phyloP scores from a whole-genome alignment of 1,140 invertebrate species.

The Drosophila ficusphila region DNA sequence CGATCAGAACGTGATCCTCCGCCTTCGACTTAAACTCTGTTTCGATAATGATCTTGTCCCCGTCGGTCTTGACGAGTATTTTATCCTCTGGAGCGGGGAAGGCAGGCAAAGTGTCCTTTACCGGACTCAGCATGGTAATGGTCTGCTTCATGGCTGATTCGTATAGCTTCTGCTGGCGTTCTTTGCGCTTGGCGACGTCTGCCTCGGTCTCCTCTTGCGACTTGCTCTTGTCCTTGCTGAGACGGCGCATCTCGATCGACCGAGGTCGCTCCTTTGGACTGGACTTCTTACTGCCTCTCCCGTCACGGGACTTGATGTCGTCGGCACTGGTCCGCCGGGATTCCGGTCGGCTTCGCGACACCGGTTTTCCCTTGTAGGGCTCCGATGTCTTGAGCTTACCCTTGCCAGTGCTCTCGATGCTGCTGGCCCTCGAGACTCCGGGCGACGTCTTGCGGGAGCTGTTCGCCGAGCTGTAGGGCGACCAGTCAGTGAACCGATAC shows the following conservation, averaged over 20 bases:
- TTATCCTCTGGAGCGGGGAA: constrained; percentile 89
- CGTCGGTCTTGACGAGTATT: constrained; percentile 87
- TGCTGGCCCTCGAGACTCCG: constrained; percentile 79
- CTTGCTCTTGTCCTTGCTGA: constrained; percentile 88
- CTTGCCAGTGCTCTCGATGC: constrained; percentile 80
- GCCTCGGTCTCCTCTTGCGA: constrained; percentile 89
- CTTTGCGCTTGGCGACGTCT: constrained; percentile 88
- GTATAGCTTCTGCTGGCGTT: constrained; percentile 89
- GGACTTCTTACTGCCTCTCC: constrained; percentile 84
- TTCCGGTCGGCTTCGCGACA: constrained; percentile 85
- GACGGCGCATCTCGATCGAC: constrained; percentile 87
- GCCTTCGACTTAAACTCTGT: constrained; percentile 87
- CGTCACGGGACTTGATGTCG: constrained; percentile 70
- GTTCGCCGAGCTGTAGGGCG: constrained; percentile 81
- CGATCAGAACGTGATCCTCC: constrained; percentile 88
- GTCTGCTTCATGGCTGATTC: constrained; percentile 89
- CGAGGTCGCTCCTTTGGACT: constrained; percentile 88
- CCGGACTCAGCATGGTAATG: constrained; percentile 88
- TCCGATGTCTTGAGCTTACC: constrained; percentile 72
- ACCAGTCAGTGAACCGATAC: constrained; percentile 83
- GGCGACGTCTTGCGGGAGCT: constrained; percentile 83
- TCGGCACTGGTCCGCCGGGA: constrained; percentile 87
- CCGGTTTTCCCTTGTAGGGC: constrained; percentile 82
- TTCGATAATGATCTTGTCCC: constrained; percentile 88
- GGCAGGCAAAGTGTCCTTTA: constrained; percentile 88